These are phyloP conservation scores for Actinostola sp. DNA, from an alignment of 92 coral and sea anemone genomes.

Conservation along the genomic window DNA sequence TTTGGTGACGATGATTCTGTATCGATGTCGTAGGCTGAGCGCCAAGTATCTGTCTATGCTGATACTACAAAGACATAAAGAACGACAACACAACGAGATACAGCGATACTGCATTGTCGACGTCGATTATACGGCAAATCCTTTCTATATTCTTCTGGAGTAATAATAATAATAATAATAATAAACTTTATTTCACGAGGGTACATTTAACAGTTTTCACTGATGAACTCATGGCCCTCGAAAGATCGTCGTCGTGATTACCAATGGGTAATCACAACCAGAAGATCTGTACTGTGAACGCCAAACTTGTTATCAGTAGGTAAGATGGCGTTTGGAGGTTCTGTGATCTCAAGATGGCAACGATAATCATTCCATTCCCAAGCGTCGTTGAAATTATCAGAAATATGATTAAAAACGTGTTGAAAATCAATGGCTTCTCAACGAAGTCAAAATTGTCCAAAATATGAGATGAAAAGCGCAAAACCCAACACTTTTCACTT, in stretches of 20 bases:
- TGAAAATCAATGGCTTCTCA: background rate
- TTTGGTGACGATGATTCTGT: constrained; percentile 35
- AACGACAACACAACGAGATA: constrained; percentile 25
- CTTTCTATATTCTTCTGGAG: background rate
- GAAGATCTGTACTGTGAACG: constrained; percentile 42
- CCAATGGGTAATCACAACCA: constrained; percentile 7
- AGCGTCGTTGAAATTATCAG: constrained; percentile 6
- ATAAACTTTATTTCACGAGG: too few relatives aligned
- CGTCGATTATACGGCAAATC: background rate
- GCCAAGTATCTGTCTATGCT: constrained; percentile 59
- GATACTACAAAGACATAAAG: constrained; percentile 27
- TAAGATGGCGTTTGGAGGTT: constrained; percentile 48
- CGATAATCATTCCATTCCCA: constrained; percentile 31
- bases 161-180: too few relatives aligned
- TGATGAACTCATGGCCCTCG: too few relatives aligned
- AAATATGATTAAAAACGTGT: background rate
- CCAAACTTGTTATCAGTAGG: constrained; percentile 48
- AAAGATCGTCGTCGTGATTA: background rate
- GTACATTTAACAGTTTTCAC: too few relatives aligned
- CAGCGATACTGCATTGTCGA: too few relatives aligned
- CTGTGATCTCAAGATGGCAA: constrained; percentile 15
- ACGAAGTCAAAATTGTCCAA: background rate
- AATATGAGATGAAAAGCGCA: too few relatives aligned
- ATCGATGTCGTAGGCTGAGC: constrained; percentile 45
- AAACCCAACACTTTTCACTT: too few relatives aligned